Base-by-base conservation (phyloP, 2,888 invertebrate genomes). In the Chloromyia formosa region DNA sequence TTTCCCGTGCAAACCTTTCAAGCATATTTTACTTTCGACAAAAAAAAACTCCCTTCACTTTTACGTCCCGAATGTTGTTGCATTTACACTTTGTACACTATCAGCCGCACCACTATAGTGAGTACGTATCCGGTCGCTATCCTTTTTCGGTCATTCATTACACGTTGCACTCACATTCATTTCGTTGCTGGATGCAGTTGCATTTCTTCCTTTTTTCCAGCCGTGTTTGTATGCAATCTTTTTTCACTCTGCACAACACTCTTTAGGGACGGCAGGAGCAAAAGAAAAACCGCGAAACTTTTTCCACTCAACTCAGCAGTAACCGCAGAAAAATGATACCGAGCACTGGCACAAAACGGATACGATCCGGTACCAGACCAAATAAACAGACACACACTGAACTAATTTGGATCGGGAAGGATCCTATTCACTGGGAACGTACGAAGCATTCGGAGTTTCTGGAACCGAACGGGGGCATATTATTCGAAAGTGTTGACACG, bases 231-330 rank as follows among this genome's bases (percentile, higher is more conserved):
- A 35, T 7, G 27, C 7, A 35, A 4, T 35, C 27, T 35, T 7
- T 35, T 35, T 35, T 35, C 27, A 35, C 27, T 7, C 3, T 35
- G 7, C 27, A 35, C 27, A 35, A 35, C 27, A 35, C 27, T 35
- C 27, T 7, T 35, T 35, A 2, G 27, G 27, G 27, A 35, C 62
- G 40, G 40, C 27, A 35, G 27, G 27, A 35, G 27, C 18, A 14
- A 62, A 62, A 62, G 27, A n/a, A 35, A 35, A 62, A 62, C 62
- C 62, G 62, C 62, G 62, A 62, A 61, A 56, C 56, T 18, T 35
- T 35, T 40, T 62, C 40, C 40, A 62, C 62, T 42, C 4, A 35
- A n/a, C n/a, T 22, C 1, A 61, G 16, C 61, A n/a, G 27, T 14
- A 61, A 40, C 49, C 14, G 16, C 49, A 12, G 12, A 49, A 12